Percentiles rank a stretch among this genome's conserved stretches.
Conservation (phyloP, 2,113 vertebrate species). For the Entosphenus tridentatus region DNA sequence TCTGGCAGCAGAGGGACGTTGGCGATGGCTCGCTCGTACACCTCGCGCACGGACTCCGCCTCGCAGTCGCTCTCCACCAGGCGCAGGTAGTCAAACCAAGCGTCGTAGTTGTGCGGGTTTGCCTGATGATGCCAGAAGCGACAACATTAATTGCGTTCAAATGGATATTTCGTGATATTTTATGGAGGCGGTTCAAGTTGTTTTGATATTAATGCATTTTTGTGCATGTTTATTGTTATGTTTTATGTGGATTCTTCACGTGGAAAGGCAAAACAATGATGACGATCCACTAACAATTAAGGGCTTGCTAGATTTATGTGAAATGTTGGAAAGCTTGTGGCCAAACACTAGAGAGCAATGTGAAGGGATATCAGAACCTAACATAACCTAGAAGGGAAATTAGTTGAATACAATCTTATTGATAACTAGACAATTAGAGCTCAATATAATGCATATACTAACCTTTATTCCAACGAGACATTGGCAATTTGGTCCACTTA, state of each 20-base stretch:
- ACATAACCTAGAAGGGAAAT: too few species aligned
- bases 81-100: conserved; percentile 86
- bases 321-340: too few species aligned
- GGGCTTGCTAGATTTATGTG: too few species aligned
- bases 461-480: too few species aligned
- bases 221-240: not conserved
- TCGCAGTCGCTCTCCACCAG: conserved; percentile 73
- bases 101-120: conserved; percentile 87
- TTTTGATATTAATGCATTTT: not conserved
- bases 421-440: too few species aligned
- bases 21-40: conserved; percentile 82
- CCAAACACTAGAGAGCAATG: too few species aligned
- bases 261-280: not conserved
- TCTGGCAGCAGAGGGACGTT: conserved; percentile 70
- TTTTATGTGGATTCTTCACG: not conserved
- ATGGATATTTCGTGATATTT: not conserved
- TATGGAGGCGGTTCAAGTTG: not conserved
- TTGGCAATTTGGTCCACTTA: too few species aligned
- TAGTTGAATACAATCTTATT: too few species aligned
- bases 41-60: conserved; percentile 46
- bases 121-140: conserved; percentile 27
- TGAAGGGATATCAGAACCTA: too few species aligned
- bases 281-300: too few species aligned
- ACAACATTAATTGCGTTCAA: not conserved
- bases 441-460: too few species aligned